Conservation (phyloP, 2,113 vertebrate species). For the Oreochromis aureus region DNA sequence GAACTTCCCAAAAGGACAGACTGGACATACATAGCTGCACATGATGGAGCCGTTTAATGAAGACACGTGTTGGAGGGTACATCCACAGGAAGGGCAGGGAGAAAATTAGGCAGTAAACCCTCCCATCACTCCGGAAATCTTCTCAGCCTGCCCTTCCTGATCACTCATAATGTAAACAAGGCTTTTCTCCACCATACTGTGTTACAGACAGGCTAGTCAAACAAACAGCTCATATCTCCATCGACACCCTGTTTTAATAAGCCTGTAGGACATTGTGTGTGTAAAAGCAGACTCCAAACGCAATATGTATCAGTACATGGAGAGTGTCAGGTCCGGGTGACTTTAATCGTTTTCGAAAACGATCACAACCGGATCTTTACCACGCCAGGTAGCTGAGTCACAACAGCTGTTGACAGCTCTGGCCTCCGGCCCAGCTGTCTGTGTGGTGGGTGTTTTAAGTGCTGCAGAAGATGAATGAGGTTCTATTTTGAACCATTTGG, state of each 20-base stretch:
- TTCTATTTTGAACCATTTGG: background rate
- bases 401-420: background rate
- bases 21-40: background rate
- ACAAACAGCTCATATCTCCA: conserved; percentile 54
- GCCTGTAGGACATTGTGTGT: background rate
- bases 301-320: background rate
- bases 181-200: conserved; percentile 20
- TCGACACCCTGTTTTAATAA: conserved; percentile 34
- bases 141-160: conserved; percentile 65
- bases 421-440: background rate
- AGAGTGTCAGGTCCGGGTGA: background rate
- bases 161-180: conserved; percentile 52
- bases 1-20: background rate
- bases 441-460: background rate
- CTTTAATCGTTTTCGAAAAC: background rate
- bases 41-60: background rate
- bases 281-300: background rate
- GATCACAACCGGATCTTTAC: background rate
- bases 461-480: background rate
- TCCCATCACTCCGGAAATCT: conserved; percentile 65
- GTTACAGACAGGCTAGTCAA: conserved; percentile 36
- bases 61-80: background rate
- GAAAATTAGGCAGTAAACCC: conserved; percentile 38
- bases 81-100: conserved; percentile 64
- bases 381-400: background rate